These are phyloP conservation scores for Stigmatopora argus DNA, from an alignment of 2,113 vertebrate species.

Conservation along the genomic window DNA sequence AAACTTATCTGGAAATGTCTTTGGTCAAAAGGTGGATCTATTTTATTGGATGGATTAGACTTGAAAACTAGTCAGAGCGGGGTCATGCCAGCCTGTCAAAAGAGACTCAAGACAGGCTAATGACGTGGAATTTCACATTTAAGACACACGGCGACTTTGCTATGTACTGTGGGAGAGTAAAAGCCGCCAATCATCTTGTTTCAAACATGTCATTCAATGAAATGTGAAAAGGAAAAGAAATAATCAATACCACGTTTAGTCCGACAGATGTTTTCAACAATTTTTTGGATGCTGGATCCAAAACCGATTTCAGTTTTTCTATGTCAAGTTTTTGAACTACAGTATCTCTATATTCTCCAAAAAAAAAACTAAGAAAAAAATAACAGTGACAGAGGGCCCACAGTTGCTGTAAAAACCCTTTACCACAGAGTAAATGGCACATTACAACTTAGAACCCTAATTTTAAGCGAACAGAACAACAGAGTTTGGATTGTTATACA, in stretches of 20 bases:
- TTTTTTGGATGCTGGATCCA: too few species aligned
- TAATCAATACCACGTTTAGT: neutral
- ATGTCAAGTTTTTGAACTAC: too few species aligned
- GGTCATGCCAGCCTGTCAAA: conserved; percentile 10
- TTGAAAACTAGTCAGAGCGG: conserved; percentile 11
- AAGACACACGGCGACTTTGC: neutral
- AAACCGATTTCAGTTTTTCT: too few species aligned
- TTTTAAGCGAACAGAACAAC: neutral
- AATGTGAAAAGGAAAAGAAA: neutral
- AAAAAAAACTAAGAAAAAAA: too few species aligned
- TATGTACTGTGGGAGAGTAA: neutral
- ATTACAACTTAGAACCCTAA: too few species aligned
- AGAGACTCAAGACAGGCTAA: conserved; percentile 16
- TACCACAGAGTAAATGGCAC: too few species aligned
- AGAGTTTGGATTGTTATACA: neutral
- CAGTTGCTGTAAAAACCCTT: too few species aligned
- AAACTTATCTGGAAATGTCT: conserved; percentile 13
- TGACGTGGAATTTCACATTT: conserved; percentile 6
- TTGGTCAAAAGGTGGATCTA: conserved; percentile 13
- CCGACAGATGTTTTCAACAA: too few species aligned
- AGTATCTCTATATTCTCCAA: too few species aligned
- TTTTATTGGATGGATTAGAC: conserved; percentile 15
- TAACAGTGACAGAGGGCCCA: too few species aligned
- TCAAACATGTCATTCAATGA: neutral
- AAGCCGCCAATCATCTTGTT: neutral